Evolutionary conservation across 2,113 vertebrate genomes (phyloP).

Genomic region (Lepus americanus): DNA sequence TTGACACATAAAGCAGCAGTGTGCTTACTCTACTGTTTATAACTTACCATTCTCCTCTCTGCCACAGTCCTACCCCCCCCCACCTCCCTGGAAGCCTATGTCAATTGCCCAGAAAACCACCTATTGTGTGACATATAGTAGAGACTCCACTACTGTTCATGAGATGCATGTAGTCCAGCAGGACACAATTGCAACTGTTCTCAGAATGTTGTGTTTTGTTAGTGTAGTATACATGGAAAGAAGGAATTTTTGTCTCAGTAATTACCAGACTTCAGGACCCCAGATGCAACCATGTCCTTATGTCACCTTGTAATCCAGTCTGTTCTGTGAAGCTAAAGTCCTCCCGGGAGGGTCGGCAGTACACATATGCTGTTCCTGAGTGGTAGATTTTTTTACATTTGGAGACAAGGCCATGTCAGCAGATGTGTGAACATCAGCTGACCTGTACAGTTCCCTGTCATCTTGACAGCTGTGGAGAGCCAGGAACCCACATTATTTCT

Average conservation of each 20-base stretch:
- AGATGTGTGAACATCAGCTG: conserved; percentile 74
- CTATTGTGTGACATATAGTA: background rate
- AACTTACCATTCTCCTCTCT: background rate
- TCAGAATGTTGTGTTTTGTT: background rate
- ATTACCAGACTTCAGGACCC: background rate
- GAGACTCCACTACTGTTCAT: background rate
- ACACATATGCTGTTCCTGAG: conserved; percentile 57
- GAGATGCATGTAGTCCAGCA: background rate
- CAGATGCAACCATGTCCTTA: conserved; percentile 19
- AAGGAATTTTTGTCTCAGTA: background rate
- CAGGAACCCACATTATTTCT: conserved; percentile 72
- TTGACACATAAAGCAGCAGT: background rate
- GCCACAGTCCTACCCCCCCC: background rate
- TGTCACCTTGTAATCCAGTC: conserved; percentile 63
- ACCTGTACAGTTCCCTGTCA: conserved; percentile 69
- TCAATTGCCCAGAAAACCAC: background rate
- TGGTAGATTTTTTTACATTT: conserved; percentile 59
- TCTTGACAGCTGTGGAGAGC: conserved; percentile 76
- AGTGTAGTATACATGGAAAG: background rate
- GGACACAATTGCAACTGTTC: background rate
- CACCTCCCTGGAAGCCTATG: background rate
- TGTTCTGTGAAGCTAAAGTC: conserved; percentile 53
- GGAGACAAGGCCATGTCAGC: conserved; percentile 81
- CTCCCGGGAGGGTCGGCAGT: conserved; percentile 66
- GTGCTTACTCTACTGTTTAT: background rate